These are phyloP conservation scores for Neosalanx taihuensis DNA, from an alignment of 2,797 vertebrate species.

Conservation along the genomic window DNA sequence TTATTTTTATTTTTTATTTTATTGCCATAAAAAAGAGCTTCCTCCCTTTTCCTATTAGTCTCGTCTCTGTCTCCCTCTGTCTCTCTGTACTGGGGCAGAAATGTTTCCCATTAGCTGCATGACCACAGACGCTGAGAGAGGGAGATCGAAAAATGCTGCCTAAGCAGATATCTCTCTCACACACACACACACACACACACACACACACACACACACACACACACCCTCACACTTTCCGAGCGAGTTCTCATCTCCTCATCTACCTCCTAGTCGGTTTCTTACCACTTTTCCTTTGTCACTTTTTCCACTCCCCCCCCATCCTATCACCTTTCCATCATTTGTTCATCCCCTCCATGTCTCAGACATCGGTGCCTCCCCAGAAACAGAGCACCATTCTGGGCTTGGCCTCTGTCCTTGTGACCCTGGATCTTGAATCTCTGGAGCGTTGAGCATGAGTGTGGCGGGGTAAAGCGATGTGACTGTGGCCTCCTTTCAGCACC, in stretches of 20 bases:
- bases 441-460: conserved; percentile 45
- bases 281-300: not conserved
- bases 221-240: conserved; percentile 11
- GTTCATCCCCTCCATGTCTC: conserved; percentile 13
- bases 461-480: conserved; percentile 52
- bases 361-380: conserved; percentile 25
- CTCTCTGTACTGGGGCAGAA: conserved; percentile 62
- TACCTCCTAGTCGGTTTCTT: not conserved
- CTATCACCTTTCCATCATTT: conserved; percentile 8
- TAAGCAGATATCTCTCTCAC: conserved; percentile 61
- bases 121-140: conserved; percentile 68
- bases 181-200: conserved; percentile 12
- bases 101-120: conserved; percentile 79
- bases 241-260: not conserved
- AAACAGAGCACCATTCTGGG: conserved; percentile 32
- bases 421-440: conserved; percentile 34
- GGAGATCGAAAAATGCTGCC: conserved; percentile 64
- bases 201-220: conserved; percentile 4
- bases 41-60: conserved; percentile 46
- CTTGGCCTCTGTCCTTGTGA: conserved; percentile 26
- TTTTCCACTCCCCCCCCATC: not conserved
- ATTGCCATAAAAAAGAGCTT: conserved; percentile 14
- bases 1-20: not conserved
- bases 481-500: conserved; percentile 56
- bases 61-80: conserved; percentile 60